Evolutionary conservation across 2,888 invertebrate species (phyloP), one percentile per base, ranked within the genome.

Genomic region (Elegia similella): DNA sequence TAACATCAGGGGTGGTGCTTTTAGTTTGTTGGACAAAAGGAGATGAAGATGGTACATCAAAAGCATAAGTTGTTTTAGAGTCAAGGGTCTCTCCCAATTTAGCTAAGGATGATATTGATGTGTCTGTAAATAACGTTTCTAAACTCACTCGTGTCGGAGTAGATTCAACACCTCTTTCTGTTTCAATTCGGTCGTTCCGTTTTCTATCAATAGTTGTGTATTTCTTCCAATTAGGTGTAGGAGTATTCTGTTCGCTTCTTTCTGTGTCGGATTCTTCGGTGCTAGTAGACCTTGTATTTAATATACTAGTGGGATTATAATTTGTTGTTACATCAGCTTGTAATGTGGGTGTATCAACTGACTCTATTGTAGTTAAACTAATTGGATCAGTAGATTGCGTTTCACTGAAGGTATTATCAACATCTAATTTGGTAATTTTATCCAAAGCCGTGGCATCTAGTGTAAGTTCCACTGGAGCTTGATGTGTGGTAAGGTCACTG

Each of bases 201-300:
- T 76, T 79, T 65, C 80, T 74, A 38, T 77, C 75, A 59, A 82
- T 79, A 0, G 62, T 70, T 44, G 71, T 77, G 58, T 82, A 80
- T 58, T 74, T 77, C 64, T 77, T 79, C 78, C 77, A 69, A 29
- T 63, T 58, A 10, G 76, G 56, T 12, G 42, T 23, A 15, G 16
- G 7, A 7, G 59, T 57, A 46, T 48, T 46, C 7, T 48, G 46
- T 46, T 46, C 46, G 7, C 29, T 17, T 23, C 17, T 8, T 0
- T 23, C 46, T 46, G 7, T 12, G 6, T 46, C n/a, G 23, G 23
- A 46, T 6, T 29, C 46, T n/a, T 23, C 23, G 13, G n/a, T 47
- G 10, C 38, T 46, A 23, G 7, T 52, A 17, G 52, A 16, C 1
- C 15, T 16, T 52, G 50, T 12, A 38, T 15, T 15, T 15, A 6